Evolutionary conservation across 2,113 vertebrate genomes (phyloP).

Genomic region (Scomber colias): DNA sequence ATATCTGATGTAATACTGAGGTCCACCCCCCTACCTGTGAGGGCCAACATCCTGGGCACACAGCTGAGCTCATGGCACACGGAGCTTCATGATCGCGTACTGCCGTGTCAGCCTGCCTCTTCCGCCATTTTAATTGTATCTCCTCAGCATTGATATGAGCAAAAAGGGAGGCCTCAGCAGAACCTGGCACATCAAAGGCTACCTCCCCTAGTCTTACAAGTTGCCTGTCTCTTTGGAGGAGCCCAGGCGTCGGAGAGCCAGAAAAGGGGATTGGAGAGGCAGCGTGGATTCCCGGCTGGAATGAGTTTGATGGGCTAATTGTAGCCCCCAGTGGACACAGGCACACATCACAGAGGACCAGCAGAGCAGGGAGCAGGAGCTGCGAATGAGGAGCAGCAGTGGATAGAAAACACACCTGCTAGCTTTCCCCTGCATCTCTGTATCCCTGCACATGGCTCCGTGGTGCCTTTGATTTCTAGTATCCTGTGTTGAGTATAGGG

Average conservation of each 20-base stretch:
- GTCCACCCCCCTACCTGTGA: conserved; percentile 30
- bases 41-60: conserved; percentile 28
- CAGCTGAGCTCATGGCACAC: conserved; percentile 9
- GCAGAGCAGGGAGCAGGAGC: conserved; percentile 49
- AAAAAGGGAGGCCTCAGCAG: conserved; percentile 79
- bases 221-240: conserved; percentile 84
- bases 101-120: conserved; percentile 51
- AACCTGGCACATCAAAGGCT: conserved; percentile 84
- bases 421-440: conserved; percentile 46
- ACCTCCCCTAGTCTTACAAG: conserved; percentile 84
- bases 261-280: conserved; percentile 71
- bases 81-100: conserved; percentile 7
- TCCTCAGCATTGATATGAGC: conserved; percentile 80
- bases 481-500: conserved; percentile 26
- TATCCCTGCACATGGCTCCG: conserved; percentile 27
- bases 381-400: conserved; percentile 37
- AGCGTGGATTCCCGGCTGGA: conserved; percentile 74
- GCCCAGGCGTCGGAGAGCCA: conserved; percentile 72
- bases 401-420: conserved; percentile 50
- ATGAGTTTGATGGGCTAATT: conserved; percentile 88
- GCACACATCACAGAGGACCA: conserved; percentile 80
- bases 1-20: conserved; percentile 12
- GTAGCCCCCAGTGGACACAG: conserved; percentile 87
- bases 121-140: conserved; percentile 83
- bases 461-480: conserved; percentile 48